Conservation (phyloP, 2,113 vertebrate species). For the Oenanthe melanoleuca region DNA sequence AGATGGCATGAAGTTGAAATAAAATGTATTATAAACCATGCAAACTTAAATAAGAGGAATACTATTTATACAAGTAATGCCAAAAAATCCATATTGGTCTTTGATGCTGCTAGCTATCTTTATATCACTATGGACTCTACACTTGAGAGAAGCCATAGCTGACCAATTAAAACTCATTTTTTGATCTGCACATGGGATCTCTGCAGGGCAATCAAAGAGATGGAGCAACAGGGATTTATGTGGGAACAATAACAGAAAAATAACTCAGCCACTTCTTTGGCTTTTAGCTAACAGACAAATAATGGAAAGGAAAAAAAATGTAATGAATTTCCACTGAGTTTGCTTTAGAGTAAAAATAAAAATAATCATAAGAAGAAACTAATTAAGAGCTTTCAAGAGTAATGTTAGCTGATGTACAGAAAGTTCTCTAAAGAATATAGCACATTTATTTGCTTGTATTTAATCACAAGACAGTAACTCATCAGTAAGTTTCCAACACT, state of each 20-base stretch:
- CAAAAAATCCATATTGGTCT: not conserved
- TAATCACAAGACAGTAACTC: not conserved
- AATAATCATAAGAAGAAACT: not conserved
- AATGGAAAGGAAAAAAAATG: not conserved
- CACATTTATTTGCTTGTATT: fast-evolving
- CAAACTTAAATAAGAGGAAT: not conserved
- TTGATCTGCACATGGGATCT: not conserved
- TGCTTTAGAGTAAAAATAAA: not conserved
- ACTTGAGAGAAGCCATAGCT: not conserved
- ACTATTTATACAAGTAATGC: not conserved
- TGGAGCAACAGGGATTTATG: not conserved
- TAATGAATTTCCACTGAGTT: not conserved
- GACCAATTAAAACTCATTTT: not conserved
- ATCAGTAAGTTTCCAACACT: not conserved
- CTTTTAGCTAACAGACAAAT: not conserved
- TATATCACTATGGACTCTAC: not conserved
- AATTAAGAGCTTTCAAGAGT: not conserved
- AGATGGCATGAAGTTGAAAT: not conserved
- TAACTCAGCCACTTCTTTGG: not conserved
- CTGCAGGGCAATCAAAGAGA: not conserved
- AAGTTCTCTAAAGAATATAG: not conserved
- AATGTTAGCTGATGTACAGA: not conserved
- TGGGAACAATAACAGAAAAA: not conserved
- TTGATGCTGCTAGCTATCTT: not conserved
- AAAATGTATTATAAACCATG: not conserved